These are phyloP conservation scores for Alces alces DNA, from an alignment of 2,113 vertebrate species.

Conservation along the genomic window DNA sequence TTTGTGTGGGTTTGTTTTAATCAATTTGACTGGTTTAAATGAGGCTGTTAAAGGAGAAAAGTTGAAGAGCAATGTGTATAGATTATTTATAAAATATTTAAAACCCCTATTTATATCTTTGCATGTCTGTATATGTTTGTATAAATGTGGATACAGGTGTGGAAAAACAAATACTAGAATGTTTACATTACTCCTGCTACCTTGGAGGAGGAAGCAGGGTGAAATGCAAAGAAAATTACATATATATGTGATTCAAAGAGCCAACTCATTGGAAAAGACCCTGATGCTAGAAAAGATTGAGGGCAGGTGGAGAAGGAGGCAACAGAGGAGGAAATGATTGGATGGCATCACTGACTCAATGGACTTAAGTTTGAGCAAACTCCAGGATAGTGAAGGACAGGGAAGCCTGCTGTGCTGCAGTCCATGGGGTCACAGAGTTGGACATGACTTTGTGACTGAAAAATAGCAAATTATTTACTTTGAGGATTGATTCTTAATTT, in stretches of 20 bases:
- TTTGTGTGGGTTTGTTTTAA: background rate
- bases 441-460: background rate
- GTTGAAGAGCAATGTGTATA: background rate
- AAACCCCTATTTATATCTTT: background rate
- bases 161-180: background rate
- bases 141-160: background rate
- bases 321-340: background rate
- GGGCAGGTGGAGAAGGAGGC: background rate
- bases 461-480: background rate
- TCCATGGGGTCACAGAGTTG: background rate
- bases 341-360: background rate
- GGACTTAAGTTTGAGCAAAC: background rate
- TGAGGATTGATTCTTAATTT: background rate
- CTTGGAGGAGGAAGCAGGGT: background rate
- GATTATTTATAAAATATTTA: background rate
- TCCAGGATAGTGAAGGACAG: background rate
- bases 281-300: background rate
- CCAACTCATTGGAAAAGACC: background rate
- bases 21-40: background rate
- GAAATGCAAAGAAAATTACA: background rate
- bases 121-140: background rate
- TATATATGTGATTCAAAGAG: background rate
- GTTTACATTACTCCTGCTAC: background rate
- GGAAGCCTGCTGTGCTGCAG: background rate
- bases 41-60: slow-evolving; percentile 22